A percentile compares a stretch with the other conserved stretches of the same genome.
Conservation (phyloP, 2,797 vertebrate genomes). For the Todus mexicanus region DNA sequence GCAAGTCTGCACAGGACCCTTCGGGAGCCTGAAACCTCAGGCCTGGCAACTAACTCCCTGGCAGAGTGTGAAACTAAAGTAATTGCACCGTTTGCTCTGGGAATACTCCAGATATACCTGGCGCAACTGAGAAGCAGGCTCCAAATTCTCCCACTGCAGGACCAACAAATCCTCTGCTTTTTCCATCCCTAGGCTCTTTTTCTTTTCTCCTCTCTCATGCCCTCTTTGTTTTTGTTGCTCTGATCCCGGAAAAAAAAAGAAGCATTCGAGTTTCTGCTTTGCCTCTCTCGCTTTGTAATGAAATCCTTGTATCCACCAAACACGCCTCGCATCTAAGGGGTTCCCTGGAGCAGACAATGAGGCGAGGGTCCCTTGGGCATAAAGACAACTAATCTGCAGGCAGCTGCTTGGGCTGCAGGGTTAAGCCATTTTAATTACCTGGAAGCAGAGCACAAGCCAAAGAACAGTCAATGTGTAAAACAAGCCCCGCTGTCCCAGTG, state of each 20-base stretch:
- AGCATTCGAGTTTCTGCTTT: background rate
- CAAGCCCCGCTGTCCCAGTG: background rate
- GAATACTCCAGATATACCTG: conserved; percentile 7
- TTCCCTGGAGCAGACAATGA: background rate
- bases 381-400: background rate
- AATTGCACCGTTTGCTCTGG: conserved; percentile 48
- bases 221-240: background rate
- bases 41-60: conserved; percentile 3
- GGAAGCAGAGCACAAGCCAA: conserved; percentile 33
- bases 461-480: conserved; percentile 1
- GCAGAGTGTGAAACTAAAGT: conserved; percentile 12
- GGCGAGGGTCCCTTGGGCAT: background rate
- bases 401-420: conserved; percentile 57
- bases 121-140: background rate
- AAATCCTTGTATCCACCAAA: background rate
- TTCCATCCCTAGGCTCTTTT: background rate
- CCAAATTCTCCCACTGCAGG: background rate
- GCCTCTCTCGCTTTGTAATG: background rate
- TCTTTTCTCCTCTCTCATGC: background rate
- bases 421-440: conserved; percentile 65
- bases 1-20: conserved; percentile 20
- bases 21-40: conserved; percentile 1
- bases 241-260: background rate
- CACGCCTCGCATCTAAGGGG: background rate
- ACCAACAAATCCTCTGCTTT: background rate